These are phyloP conservation scores for Sorex araneus DNA, from an alignment of 2,113 vertebrate genomes.

Conservation along the genomic window DNA sequence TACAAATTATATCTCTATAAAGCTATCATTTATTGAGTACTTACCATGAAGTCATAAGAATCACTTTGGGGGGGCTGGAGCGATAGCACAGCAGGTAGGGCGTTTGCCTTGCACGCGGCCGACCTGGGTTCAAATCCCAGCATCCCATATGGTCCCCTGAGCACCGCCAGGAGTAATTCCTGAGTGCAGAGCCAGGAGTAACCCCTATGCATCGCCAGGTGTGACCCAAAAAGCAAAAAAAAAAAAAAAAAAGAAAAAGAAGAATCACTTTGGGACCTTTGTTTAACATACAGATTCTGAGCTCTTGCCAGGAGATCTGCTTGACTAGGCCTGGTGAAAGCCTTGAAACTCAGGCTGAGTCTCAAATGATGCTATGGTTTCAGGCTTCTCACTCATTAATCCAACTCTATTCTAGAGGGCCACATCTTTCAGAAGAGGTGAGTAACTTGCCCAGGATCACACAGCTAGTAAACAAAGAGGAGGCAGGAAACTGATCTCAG, in stretches of 20 bases:
- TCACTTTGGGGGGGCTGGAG: neutral
- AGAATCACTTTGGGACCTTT: conserved; percentile 9
- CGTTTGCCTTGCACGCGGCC: too few species aligned
- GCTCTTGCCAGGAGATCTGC: neutral
- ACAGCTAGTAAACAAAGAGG: neutral
- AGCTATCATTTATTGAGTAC: conserved; percentile 52
- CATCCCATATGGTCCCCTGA: too few species aligned
- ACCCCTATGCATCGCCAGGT: too few species aligned
- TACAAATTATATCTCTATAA: conserved; percentile 58
- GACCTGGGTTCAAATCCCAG: too few species aligned
- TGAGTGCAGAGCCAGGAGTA: too few species aligned
- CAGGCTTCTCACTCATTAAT: conserved; percentile 14
- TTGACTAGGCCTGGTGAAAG: neutral
- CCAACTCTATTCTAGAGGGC: neutral
- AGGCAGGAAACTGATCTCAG: neutral
- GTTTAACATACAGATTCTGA: conserved; percentile 45
- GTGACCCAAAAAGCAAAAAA: too few species aligned
- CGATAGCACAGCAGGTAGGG: too few species aligned
- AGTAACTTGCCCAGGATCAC: neutral
- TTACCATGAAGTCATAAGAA: conserved; percentile 54
- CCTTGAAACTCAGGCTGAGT: neutral
- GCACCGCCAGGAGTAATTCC: too few species aligned
- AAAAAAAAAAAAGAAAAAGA: too few species aligned
- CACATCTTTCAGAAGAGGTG: neutral
- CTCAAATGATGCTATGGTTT: neutral